phyloP scores from a whole-genome alignment of 2,113 vertebrate genomes.

The Corvus hawaiiensis region DNA sequence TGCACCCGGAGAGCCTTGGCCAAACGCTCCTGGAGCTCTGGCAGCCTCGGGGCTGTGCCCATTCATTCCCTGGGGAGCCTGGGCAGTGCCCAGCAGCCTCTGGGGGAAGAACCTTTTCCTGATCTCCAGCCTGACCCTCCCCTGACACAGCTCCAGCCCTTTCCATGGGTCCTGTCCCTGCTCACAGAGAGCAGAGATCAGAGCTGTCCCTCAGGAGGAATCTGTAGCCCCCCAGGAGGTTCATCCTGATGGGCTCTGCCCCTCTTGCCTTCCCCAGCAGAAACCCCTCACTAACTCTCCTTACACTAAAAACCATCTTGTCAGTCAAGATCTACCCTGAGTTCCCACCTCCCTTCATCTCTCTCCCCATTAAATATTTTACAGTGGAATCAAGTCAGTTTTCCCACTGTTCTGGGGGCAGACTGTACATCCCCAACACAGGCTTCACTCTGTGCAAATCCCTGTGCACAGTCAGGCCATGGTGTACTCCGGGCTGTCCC shows the following conservation, averaged over 20 bases:
- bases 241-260: neutral
- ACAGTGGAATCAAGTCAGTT: neutral
- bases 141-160: neutral
- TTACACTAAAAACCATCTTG: neutral
- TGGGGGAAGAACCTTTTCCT: neutral
- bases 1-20: rapidly evolving
- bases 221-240: neutral
- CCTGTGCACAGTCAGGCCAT: neutral
- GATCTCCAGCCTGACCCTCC: rapidly evolving
- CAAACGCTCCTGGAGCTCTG: neutral
- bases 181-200: neutral
- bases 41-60: rapidly evolving
- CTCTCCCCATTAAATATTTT: neutral
- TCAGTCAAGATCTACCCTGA: neutral
- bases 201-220: neutral
- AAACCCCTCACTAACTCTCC: neutral
- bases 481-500: too few relatives aligned
- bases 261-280: neutral
- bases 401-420: neutral
- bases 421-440: neutral
- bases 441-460: neutral
- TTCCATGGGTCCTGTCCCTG: neutral
- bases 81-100: neutral
- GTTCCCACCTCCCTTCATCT: neutral
- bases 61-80: neutral